A percentile compares a stretch with the other conserved stretches of the same genome.
These are phyloP conservation scores for Hydra vulgaris DNA, from an alignment of 30 jellyfish, hydroid and myxozoan species.

Conservation along the genomic window DNA sequence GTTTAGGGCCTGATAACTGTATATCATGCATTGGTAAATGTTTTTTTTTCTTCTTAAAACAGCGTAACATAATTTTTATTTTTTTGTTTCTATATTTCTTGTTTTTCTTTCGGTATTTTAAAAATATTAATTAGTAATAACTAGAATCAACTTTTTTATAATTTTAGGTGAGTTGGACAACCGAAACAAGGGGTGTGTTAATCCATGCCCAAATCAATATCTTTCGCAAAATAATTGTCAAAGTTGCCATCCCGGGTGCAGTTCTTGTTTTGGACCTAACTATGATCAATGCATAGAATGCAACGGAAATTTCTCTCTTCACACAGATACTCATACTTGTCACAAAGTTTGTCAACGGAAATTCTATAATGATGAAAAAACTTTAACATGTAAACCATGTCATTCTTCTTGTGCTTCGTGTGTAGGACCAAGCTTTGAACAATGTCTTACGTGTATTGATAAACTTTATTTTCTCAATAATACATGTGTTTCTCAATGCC, in stretches of 20 bases:
- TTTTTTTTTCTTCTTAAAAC: not conserved
- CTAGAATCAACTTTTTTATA: not conserved
- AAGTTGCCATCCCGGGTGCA: conserved; percentile 64
- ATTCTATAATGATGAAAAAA: conserved; percentile 15
- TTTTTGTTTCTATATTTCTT: not conserved
- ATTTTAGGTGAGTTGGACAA: conserved; percentile 60
- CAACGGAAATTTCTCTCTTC: conserved; percentile 39
- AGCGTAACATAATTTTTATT: too few relatives aligned
- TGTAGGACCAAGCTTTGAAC: conserved; percentile 36
- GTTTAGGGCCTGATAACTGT: conserved; percentile 65
- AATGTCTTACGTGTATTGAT: conserved; percentile 62
- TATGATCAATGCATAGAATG: conserved; percentile 55
- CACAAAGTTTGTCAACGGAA: conserved; percentile 30
- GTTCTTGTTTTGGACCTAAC: conserved; percentile 75
- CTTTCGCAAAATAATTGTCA: conserved; percentile 67
- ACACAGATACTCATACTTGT: conserved; percentile 50
- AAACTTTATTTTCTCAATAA: conserved; percentile 31
- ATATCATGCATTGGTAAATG: conserved; percentile 43
- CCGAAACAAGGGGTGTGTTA: conserved; percentile 56
- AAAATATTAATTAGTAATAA: not conserved
- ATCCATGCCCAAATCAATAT: conserved; percentile 80
- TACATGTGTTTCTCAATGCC: conserved; percentile 30
- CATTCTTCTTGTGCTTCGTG: conserved; percentile 74
- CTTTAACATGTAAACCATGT: conserved; percentile 61
- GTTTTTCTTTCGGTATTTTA: not conserved